Percentiles rank a stretch among this genome's conserved stretches.
These are phyloP conservation scores for Aquatica leii DNA, from an alignment of 2,888 invertebrate genomes.

Conservation along the genomic window DNA sequence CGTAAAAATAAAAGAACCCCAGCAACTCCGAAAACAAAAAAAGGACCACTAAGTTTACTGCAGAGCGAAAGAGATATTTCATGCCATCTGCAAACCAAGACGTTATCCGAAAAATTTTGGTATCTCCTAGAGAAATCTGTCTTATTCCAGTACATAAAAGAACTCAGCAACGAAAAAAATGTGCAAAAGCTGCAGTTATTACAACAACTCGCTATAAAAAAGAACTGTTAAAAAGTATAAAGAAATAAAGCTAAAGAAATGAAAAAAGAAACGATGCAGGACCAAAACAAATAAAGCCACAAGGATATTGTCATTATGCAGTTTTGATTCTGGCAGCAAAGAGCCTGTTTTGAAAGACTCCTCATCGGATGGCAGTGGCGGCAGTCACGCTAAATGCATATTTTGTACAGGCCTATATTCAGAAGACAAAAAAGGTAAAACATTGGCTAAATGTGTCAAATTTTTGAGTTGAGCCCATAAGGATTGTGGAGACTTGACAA, in stretches of 20 bases:
- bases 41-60: background rate
- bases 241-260: no score
- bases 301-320: background rate
- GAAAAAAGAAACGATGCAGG: background rate
- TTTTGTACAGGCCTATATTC: no score
- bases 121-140: no score
- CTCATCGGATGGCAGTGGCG: constrained; percentile 2
- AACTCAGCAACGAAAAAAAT: no score
- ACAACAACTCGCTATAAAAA: constrained; percentile 1
- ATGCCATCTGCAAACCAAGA: background rate
- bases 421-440: no score
- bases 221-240: background rate
- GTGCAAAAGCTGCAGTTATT: no score
- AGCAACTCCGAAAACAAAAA: background rate
- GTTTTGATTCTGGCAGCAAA: background rate
- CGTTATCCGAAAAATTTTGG: background rate
- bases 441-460: no score
- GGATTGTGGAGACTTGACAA: no score
- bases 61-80: background rate
- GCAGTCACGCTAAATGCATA: constrained; percentile 12
- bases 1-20: background rate
- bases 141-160: background rate
- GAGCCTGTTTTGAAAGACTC: background rate
- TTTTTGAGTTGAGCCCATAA: no score
- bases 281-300: background rate